phyloP scores from a whole-genome alignment of 2,797 vertebrate species.

The Typhlichthys subterraneus region DNA sequence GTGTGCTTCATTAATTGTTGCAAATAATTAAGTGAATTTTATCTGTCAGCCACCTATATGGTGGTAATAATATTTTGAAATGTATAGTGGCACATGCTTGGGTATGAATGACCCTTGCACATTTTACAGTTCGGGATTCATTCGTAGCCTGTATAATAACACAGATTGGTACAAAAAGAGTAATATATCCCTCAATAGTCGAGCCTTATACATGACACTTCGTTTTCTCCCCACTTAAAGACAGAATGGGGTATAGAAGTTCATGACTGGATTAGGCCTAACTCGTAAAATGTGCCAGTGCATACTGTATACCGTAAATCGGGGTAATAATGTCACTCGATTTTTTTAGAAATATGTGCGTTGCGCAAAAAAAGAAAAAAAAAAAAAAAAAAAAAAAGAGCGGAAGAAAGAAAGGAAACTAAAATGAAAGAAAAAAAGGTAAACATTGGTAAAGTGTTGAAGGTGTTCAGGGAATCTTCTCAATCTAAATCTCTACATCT shows the following conservation, averaged over 20 bases:
- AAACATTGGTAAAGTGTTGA: neutral
- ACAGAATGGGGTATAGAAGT: slow-evolving; percentile 26
- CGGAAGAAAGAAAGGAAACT: neutral
- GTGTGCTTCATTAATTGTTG: slow-evolving; percentile 37
- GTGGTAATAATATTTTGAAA: slow-evolving; percentile 56
- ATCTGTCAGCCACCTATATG: slow-evolving; percentile 40
- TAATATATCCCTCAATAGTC: slow-evolving; percentile 59
- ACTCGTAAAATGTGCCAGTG: slow-evolving; percentile 48
- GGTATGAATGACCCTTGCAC: slow-evolving; percentile 65
- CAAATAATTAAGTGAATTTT: slow-evolving; percentile 52
- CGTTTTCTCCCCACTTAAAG: slow-evolving; percentile 35
- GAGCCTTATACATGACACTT: slow-evolving; percentile 56
- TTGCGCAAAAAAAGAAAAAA: neutral
- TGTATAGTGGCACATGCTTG: slow-evolving; percentile 58
- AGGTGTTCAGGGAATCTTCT: slow-evolving; percentile 22
- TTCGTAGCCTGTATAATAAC: slow-evolving; percentile 46
- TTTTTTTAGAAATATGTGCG: slow-evolving; percentile 27
- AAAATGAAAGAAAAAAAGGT: too few species aligned
- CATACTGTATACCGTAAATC: slow-evolving; percentile 39
- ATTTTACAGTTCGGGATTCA: slow-evolving; percentile 69
- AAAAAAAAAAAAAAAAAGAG: too few species aligned
- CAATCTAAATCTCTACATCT: slow-evolving; percentile 38
- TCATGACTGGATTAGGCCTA: slow-evolving; percentile 47
- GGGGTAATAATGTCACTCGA: slow-evolving; percentile 52
- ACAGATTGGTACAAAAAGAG: slow-evolving; percentile 73